These are phyloP conservation scores for Eleutherodactylus coqui DNA, from an alignment of 2,797 vertebrate genomes.

Conservation along the genomic window DNA sequence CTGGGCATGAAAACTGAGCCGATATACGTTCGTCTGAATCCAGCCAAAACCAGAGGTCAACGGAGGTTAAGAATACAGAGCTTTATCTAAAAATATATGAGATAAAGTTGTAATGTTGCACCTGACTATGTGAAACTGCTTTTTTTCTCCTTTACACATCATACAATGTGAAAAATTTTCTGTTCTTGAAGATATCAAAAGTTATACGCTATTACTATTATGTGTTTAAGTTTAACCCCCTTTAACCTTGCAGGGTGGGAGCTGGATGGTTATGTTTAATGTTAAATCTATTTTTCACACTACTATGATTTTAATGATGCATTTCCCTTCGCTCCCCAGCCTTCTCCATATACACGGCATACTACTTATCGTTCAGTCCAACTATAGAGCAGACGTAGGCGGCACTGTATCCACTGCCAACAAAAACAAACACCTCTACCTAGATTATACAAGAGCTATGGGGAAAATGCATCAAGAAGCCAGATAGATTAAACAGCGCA, in stretches of 20 bases:
- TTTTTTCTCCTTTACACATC: neutral
- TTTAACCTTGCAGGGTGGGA: neutral
- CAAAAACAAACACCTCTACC: neutral
- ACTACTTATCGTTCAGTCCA: neutral
- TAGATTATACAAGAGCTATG: neutral
- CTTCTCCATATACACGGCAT: neutral
- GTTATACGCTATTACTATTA: neutral
- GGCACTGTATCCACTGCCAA: neutral
- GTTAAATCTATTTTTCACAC: neutral
- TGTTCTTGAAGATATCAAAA: neutral
- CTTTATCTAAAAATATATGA: neutral
- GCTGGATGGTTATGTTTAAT: neutral
- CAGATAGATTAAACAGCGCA: neutral
- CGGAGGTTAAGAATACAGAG: neutral
- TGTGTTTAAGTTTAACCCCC: neutral
- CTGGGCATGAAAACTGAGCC: no score
- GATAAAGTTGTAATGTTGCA: neutral
- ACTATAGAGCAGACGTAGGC: neutral
- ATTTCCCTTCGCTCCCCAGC: neutral
- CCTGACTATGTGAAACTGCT: neutral
- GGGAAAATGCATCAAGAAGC: neutral
- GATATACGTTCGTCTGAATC: no score
- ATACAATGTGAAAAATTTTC: neutral
- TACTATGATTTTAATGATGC: neutral
- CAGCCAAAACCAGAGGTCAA: neutral